Evolutionary conservation across 2,888 invertebrate genomes (phyloP).

Genomic region (Diplolepis rosae): DNA sequence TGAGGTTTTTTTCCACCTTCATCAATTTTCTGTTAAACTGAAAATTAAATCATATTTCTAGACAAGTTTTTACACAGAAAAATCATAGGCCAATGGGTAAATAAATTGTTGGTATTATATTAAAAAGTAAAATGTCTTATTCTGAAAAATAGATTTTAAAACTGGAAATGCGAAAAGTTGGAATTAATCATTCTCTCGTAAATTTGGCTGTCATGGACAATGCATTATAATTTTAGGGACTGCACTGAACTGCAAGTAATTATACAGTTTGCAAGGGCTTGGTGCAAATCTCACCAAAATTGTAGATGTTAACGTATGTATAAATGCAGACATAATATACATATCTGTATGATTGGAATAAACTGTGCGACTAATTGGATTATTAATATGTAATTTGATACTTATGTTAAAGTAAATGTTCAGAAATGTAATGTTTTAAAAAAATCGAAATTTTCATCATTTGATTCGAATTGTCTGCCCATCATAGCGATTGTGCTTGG

Average conservation of each 20-base stretch:
- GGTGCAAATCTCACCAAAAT: background rate
- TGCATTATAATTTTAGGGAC: slow-evolving; percentile 57
- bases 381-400: background rate
- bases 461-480: too few species aligned
- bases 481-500: too few species aligned
- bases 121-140: background rate
- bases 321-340: background rate
- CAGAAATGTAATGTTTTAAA: too few species aligned
- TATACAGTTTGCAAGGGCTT: slow-evolving; percentile 44
- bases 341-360: background rate
- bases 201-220: slow-evolving; percentile 47
- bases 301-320: background rate
- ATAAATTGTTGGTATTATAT: background rate
- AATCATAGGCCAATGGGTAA: too few species aligned
- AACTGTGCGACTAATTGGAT: background rate
- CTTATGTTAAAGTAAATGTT: too few species aligned
- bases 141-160: background rate
- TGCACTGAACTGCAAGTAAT: slow-evolving; percentile 53
- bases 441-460: too few species aligned
- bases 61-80: too few species aligned
- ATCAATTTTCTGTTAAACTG: too few species aligned
- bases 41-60: too few species aligned
- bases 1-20: too few species aligned
- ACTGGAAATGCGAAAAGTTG: background rate
- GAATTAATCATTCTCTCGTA: slow-evolving; percentile 34